A percentile compares a stretch with the other conserved stretches of the same genome.
These are phyloP conservation scores for Drosophila monieri DNA, from an alignment of 2,888 invertebrate species.

Conservation along the genomic window DNA sequence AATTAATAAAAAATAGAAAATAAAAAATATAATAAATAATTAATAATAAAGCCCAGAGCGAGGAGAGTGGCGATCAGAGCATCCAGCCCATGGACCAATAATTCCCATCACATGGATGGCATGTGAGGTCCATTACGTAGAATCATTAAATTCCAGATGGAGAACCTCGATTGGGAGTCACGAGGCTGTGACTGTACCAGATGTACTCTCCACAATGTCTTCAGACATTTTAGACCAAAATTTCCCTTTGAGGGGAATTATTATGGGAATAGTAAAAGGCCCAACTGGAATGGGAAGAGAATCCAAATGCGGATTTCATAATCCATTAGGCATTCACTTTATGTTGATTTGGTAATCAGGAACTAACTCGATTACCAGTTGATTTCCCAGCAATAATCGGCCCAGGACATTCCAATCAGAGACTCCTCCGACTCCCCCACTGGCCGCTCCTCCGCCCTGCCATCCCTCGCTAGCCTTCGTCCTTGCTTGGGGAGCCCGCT, in stretches of 20 bases:
- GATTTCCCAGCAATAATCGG: constrained; percentile 30
- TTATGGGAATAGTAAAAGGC: background rate
- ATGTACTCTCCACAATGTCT: too few species aligned
- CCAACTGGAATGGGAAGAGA: background rate
- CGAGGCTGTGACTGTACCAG: too few species aligned
- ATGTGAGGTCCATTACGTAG: constrained; percentile 24
- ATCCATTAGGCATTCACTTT: constrained; percentile 4
- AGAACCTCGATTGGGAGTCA: too few species aligned
- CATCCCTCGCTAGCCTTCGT: background rate
- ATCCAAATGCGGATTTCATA: constrained; percentile 3
- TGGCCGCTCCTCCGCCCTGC: constrained; percentile 14
- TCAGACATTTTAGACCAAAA: too few species aligned
- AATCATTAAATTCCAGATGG: too few species aligned
- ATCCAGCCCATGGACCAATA: background rate
- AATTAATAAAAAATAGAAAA: background rate
- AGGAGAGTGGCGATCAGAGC: constrained; percentile 6
- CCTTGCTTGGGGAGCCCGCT: constrained; percentile 59
- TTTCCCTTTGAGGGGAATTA: background rate
- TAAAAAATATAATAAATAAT: too few species aligned
- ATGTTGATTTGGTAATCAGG: constrained; percentile 21
- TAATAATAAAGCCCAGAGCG: constrained; percentile 10
- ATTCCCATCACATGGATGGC: background rate
- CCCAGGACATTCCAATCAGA: constrained; percentile 36
- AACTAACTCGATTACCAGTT: constrained; percentile 32
- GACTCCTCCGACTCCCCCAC: constrained; percentile 4